phyloP scores from a whole-genome alignment of 2,888 invertebrate species.

The Isotomurus palustris region DNA sequence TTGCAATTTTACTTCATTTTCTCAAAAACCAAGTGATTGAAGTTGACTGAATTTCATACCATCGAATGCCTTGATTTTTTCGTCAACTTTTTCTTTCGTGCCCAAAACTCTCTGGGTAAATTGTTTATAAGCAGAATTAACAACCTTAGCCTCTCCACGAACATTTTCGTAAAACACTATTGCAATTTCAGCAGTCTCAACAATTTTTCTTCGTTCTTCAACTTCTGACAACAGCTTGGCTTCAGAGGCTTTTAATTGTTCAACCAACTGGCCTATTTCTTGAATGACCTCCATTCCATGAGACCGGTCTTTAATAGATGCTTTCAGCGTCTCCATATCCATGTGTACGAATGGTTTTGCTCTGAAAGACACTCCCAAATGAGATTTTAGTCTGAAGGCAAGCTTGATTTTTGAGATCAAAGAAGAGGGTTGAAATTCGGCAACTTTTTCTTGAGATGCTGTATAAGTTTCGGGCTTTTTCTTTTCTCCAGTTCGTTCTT shows the following conservation, averaged over 20 bases:
- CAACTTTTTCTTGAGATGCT: conserved; percentile 42
- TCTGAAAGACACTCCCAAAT: conserved; percentile 42
- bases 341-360: conserved; percentile 43
- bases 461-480: conserved; percentile 44
- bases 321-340: conserved; percentile 39
- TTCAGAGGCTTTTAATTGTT: conserved; percentile 39
- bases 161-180: conserved; percentile 45
- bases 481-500: conserved; percentile 36
- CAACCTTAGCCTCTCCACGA: conserved; percentile 44
- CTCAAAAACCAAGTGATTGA: neutral
- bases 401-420: conserved; percentile 42
- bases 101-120: conserved; percentile 83
- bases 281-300: conserved; percentile 43
- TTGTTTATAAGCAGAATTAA: conserved; percentile 72
- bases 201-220: conserved; percentile 43
- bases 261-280: conserved; percentile 38
- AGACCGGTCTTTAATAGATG: conserved; percentile 41
- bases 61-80: conserved; percentile 66
- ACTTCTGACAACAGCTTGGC: conserved; percentile 41
- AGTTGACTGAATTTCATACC: conserved; percentile 34
- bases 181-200: conserved; percentile 42
- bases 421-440: conserved; percentile 37
- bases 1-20: neutral
- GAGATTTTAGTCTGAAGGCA: conserved; percentile 41
- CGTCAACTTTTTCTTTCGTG: conserved; percentile 78